Evolutionary conservation across 2,797 vertebrate species (phyloP).

Genomic region (Characodon lateralis): DNA sequence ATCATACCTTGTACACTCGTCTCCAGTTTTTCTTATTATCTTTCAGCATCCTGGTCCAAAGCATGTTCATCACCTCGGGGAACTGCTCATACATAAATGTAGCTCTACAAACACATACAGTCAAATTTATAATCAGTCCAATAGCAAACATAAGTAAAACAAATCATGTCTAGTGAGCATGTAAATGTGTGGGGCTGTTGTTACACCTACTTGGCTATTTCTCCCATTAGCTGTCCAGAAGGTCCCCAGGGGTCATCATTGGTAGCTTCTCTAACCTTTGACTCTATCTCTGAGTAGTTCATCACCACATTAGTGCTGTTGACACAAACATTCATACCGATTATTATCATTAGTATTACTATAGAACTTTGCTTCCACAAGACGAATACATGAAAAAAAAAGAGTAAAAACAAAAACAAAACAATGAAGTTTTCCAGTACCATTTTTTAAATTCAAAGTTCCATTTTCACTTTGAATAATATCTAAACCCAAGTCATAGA

Average conservation of each 20-base stretch:
- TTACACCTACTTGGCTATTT: slow-evolving; percentile 83
- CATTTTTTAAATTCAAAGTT: too few species aligned
- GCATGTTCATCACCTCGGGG: slow-evolving; percentile 99
- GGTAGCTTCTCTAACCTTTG: slow-evolving; percentile 99
- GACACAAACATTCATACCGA: slow-evolving; percentile 29
- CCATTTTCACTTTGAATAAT: too few species aligned
- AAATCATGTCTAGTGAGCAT: not conserved
- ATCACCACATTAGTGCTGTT: slow-evolving; percentile 96
- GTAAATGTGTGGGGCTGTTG: not conserved
- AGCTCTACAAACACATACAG: slow-evolving; percentile 77
- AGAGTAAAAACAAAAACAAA: not conserved
- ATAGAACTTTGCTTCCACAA: not conserved
- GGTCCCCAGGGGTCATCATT: slow-evolving; percentile 99
- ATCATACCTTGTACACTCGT: slow-evolving; percentile 93
- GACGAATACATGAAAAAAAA: not conserved
- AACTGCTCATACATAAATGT: slow-evolving; percentile 99
- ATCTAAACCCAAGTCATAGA: too few species aligned
- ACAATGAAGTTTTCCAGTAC: too few species aligned
- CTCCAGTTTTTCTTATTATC: slow-evolving; percentile 99
- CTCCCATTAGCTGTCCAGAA: slow-evolving; percentile 98
- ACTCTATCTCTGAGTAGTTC: slow-evolving; percentile 99
- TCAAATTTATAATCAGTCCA: not conserved
- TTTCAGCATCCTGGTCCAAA: slow-evolving; percentile 98
- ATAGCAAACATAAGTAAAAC: not conserved
- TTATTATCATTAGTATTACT: too few species aligned